Conservation (phyloP, 2,888 invertebrate species). For the Orthonychiurus folsomi region DNA sequence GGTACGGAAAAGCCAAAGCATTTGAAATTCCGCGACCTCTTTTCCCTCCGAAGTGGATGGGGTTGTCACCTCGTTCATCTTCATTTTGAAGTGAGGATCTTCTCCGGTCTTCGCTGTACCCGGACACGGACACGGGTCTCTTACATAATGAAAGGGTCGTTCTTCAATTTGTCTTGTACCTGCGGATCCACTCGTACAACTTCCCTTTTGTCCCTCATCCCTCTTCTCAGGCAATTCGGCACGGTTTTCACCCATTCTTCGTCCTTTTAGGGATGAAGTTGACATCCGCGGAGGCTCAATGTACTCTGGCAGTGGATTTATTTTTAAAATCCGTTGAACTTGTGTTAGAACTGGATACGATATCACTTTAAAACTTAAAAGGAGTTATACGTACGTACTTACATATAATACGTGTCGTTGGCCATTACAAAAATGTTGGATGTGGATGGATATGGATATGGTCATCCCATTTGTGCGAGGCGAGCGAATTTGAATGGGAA, state of each 20-base stretch:
- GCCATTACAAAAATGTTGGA: too few relatives aligned
- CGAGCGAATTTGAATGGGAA: too few relatives aligned
- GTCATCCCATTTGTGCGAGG: too few relatives aligned
- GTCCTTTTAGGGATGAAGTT: background rate
- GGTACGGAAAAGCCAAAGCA: background rate
- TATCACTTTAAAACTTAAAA: too few relatives aligned
- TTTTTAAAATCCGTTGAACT: too few relatives aligned
- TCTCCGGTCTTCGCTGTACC: constrained; percentile 3
- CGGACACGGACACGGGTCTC: background rate
- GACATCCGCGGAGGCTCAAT: too few relatives aligned
- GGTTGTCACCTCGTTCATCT: constrained; percentile 1
- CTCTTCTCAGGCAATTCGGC: constrained; percentile 8
- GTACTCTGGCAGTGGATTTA: too few relatives aligned
- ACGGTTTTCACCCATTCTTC: constrained; percentile 6
- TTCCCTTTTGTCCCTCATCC: constrained; percentile 3
- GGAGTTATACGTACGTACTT: too few relatives aligned
- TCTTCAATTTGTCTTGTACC: constrained; percentile 10
- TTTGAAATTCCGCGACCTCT: background rate
- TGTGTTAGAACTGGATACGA: too few relatives aligned
- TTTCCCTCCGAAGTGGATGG: background rate
- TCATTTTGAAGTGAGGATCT: constrained; percentile 6
- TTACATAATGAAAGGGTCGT: background rate
- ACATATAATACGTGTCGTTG: too few relatives aligned
- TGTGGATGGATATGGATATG: too few relatives aligned
- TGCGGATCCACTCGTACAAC: background rate